These are phyloP conservation scores for Zeugodacus cucurbitae DNA, from an alignment of 1,140 invertebrate genomes.

Conservation along the genomic window DNA sequence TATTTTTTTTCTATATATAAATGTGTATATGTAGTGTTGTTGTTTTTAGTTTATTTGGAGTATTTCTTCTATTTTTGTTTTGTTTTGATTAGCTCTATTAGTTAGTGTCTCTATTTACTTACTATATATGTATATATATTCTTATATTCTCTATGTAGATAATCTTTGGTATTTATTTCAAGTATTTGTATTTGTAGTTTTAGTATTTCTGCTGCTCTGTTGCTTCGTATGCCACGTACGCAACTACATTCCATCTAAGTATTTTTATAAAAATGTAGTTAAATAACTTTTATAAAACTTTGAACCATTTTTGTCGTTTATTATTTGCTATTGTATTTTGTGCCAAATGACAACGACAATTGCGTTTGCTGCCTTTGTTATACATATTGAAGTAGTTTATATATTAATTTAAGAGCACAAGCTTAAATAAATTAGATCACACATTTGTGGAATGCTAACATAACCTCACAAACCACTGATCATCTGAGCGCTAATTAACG, in stretches of 20 bases:
- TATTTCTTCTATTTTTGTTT: neutral
- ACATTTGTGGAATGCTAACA: neutral
- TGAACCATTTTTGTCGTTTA: constrained; percentile 12
- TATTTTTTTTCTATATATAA: neutral
- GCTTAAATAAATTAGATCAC: neutral
- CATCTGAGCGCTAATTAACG: too few species aligned
- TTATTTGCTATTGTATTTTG: constrained; percentile 9
- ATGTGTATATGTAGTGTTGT: neutral
- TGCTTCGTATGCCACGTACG: neutral
- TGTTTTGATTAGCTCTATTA: neutral
- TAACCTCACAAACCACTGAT: too few species aligned
- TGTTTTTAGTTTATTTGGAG: neutral
- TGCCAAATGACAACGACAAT: constrained; percentile 33
- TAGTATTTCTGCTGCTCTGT: neutral
- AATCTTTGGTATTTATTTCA: constrained; percentile 33
- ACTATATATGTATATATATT: neutral
- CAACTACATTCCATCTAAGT: neutral
- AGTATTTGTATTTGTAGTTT: constrained; percentile 17
- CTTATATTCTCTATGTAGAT: neutral
- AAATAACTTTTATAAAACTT: constrained; percentile 21
- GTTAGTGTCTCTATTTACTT: constrained; percentile 35
- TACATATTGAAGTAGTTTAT: constrained; percentile 33
- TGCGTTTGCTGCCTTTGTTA: constrained; percentile 27
- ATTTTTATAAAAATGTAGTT: neutral
- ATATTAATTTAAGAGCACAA: neutral